Evolutionary conservation across 1,140 invertebrate species (phyloP), one percentile per base, ranked within the genome.

Genomic region (Matsumurasca onukii): DNA sequence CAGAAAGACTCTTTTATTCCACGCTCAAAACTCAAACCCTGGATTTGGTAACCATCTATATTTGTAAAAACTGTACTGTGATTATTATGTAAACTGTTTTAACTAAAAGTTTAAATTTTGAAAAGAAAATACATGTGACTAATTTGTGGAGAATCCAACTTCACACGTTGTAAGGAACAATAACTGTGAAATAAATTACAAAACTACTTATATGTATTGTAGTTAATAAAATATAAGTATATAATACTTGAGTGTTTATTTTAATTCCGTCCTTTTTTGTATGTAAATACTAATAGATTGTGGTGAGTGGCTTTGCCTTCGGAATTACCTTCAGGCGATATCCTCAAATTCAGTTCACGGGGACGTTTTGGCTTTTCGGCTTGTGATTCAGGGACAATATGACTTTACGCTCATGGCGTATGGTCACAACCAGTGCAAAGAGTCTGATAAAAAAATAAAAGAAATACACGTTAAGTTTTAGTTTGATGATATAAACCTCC

Each of bases 141-240:
- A 52, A 12, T 20, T 5, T 12, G n/a, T 52, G 49, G 22, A 22
- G 20, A 15, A 3, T 15, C 12, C 12, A 5, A 5, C 20, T 22
- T 52, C 49, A 52, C 20, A 15, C 22, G 49, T 52, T 52, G 49
- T 52, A 52, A 52, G 22, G 49, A 52, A 52, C 49, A 52, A 52
- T 52, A 52, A 52, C 22, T 52, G 49, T 52, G 49, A 22, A 17
- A 52, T 52, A 52, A 22, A 15, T 52, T 52, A 52, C 22, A 22
- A 52, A 15, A 52, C 5, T 22, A 52, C 12, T 52, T 52, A 22
- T 52, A 52, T 52, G 49, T 52, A 52, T 52, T 52, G 49, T 52
- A 52, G 49, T 52, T 22, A 52, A 17, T 52, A 12, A 52, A 52
- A 15, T 52, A 52, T 15, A 52, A 52, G 49, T 52, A 52, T 52